Evolutionary conservation across 2,797 vertebrate species (phyloP).

Genomic region (Hypotaenidia okinawae): DNA sequence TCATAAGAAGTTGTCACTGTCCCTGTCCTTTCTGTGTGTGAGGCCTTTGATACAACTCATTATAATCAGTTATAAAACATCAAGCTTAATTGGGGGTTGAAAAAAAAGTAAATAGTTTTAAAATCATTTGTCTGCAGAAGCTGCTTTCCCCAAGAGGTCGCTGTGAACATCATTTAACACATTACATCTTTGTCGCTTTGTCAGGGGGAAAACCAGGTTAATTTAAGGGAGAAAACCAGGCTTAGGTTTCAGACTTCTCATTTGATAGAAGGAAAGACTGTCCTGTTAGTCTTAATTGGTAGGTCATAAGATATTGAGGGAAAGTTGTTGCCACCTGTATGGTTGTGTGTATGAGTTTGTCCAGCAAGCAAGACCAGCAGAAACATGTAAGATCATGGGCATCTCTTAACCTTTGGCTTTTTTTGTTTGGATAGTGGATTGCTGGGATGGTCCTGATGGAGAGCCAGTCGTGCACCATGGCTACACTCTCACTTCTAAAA

Average conservation of each 20-base stretch:
- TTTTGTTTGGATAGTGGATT: constrained; percentile 86
- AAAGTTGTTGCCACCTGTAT: not conserved
- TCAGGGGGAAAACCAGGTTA: not conserved
- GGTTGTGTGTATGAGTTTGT: not conserved
- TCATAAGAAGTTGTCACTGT: not conserved
- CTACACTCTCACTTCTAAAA: constrained; percentile 97
- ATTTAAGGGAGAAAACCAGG: accelerated
- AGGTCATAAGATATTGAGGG: not conserved
- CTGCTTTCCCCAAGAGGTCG: not conserved
- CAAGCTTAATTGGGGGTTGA: too few relatives aligned
- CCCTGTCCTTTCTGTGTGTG: not conserved
- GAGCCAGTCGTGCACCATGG: constrained; percentile 97
- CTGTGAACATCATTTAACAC: not conserved
- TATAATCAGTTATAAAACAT: not conserved
- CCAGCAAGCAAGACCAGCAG: not conserved
- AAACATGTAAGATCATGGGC: accelerated
- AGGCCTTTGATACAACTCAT: not conserved
- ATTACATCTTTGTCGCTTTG: not conserved
- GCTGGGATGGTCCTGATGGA: constrained; percentile 97
- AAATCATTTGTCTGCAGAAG: not conserved
- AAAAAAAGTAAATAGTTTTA: not conserved
- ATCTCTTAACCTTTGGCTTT: not conserved
- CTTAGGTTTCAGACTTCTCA: not conserved
- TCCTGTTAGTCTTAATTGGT: not conserved
- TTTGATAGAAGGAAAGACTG: not conserved